Base-by-base conservation (phyloP, 2,113 vertebrate species). In the Ascaphus truei region DNA sequence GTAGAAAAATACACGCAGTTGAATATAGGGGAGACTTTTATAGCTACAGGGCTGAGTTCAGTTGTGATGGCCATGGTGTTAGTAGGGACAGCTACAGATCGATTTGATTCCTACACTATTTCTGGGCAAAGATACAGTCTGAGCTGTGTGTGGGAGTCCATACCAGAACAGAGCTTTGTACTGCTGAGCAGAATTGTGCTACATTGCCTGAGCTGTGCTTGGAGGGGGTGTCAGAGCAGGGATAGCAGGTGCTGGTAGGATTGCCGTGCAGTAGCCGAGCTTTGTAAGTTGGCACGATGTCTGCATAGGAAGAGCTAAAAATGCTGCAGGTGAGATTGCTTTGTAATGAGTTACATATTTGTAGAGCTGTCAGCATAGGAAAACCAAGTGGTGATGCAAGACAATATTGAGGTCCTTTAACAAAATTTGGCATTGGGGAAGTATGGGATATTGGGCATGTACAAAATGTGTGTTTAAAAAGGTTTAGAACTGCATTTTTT, bases 161-260 rank as follows among this genome's bases (percentile, higher is more conserved):
- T n/a, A 37, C 34, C 34, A 55, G 26, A 25, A 20, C 16, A 39
- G 7, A 23, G 15, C 27, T 22, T 7, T 18, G 31, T 12, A 31
- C 36, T 34, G 18, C 50, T 41, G 50, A 15, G 25, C 16, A 11
- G 5, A 18, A n/a, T 22, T 5, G 33, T 27, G 45, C 8, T 39
- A 22, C 5, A 39, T 18, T 20, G 3, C 50, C 18, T 37, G 33
- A 10, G 23, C 27, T 33, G 41, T 30, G 18, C 25, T 7, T 2
- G 3, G 27, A 27, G 34, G 3, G 27, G 27, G 34, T 50, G n/a
- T 63, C 61, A 18, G 30, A 9, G 16, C 30, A 18, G 22, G 10
- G 33, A 37, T 33, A 29, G 62, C 50, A 65, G 62, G 62, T 66
- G 48, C 50, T 31, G 50, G 62, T 36, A 43, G 50, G 13, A 9